A percentile compares a stretch with the other conserved stretches of the same genome.
Conservation (phyloP, 1,140 invertebrate genomes). For the Cotesia glomerata region DNA sequence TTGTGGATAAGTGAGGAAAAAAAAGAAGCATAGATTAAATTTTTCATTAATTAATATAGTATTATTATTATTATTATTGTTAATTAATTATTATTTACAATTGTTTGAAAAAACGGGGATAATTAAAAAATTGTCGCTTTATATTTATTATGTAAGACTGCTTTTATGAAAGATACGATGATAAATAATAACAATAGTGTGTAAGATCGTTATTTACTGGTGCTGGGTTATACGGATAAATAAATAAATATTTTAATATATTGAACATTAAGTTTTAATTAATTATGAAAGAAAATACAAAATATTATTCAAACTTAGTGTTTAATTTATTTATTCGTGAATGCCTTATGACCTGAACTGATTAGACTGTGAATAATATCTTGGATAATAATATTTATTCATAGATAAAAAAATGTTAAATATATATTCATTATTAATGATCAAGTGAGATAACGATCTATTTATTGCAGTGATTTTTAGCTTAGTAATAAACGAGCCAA, state of each 20-base stretch:
- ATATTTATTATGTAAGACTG: constrained; percentile 44
- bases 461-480: constrained; percentile 52
- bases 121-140: constrained; percentile 43
- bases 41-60: no score
- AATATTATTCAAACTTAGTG: background rate
- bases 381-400: constrained; percentile 20
- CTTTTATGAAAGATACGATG: constrained; percentile 45
- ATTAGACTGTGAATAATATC: constrained; percentile 36
- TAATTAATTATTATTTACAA: no score
- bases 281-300: background rate
- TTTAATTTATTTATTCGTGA: background rate
- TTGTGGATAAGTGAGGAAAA: background rate
- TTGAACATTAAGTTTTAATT: background rate
- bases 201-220: constrained; percentile 26
- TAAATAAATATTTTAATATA: background rate
- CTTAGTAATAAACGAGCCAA: constrained; percentile 18
- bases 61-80: no score
- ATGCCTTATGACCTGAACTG: constrained; percentile 48
- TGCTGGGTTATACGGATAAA: constrained; percentile 5
- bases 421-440: constrained; percentile 47
- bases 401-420: constrained; percentile 40
- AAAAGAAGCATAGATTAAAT: background rate
- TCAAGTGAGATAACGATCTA: constrained; percentile 45
- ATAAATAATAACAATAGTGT: constrained; percentile 32
- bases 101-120: background rate